Evolutionary conservation across 2,888 invertebrate genomes (phyloP).

Genomic region (Ptychoptera albimana): DNA sequence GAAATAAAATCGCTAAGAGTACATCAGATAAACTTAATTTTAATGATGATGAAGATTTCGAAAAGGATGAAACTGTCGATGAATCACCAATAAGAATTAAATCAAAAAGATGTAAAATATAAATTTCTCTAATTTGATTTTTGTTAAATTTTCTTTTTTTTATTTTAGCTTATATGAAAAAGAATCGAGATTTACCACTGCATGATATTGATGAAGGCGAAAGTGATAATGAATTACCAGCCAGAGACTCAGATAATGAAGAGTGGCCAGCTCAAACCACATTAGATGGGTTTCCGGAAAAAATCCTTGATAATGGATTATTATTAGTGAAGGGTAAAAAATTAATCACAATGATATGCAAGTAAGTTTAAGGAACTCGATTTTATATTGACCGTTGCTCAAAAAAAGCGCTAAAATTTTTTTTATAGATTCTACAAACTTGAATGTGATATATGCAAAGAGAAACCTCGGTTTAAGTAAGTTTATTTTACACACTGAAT

Average conservation of each 20-base stretch:
- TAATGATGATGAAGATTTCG: neutral
- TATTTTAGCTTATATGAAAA: neutral
- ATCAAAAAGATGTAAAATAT: neutral
- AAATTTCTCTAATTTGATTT: neutral
- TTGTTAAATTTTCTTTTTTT: neutral
- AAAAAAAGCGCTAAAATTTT: neutral
- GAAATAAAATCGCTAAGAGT: neutral
- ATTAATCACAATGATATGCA: conserved; percentile 8
- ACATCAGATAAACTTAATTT: neutral
- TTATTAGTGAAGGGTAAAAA: conserved; percentile 8
- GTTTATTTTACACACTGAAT: neutral
- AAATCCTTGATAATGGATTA: conserved; percentile 8
- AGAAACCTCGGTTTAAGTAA: conserved; percentile 5
- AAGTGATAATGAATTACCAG: conserved; percentile 8
- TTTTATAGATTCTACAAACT: conserved; percentile 6
- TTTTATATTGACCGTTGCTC: neutral
- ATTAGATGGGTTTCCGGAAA: conserved; percentile 7
- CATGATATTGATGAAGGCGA: conserved; percentile 4
- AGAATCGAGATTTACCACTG: neutral
- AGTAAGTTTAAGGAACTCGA: neutral
- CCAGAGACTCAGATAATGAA: conserved; percentile 9
- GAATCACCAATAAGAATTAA: neutral
- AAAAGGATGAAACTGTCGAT: too few relatives aligned
- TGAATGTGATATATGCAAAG: conserved; percentile 7
- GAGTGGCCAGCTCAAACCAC: conserved; percentile 8